These are phyloP conservation scores for Nothocercus julius DNA, from an alignment of 2,113 vertebrate genomes.

Conservation along the genomic window DNA sequence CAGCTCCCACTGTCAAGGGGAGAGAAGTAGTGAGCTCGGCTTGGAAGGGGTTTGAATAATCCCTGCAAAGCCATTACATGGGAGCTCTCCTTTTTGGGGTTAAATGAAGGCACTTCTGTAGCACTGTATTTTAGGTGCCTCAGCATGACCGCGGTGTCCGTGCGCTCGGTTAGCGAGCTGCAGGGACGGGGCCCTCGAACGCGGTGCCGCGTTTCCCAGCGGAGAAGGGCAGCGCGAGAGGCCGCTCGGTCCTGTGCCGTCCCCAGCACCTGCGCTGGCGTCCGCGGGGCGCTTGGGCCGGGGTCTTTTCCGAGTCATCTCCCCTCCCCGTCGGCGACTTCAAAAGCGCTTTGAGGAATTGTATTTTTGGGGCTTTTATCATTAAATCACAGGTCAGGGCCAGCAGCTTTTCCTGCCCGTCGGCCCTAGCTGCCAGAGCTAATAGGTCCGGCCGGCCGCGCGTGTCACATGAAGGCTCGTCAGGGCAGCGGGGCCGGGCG, in stretches of 20 bases:
- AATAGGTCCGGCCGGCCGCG: not conserved
- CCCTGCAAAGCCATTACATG: not conserved
- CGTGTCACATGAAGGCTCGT: not conserved
- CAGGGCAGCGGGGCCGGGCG: rapidly evolving
- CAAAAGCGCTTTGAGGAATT: slow-evolving; percentile 37
- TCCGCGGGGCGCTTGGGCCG: too few species aligned
- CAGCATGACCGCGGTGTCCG: not conserved
- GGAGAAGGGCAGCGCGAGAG: not conserved
- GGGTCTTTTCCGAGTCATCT: not conserved
- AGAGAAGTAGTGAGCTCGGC: not conserved
- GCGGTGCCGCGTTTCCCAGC: not conserved
- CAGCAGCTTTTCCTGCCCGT: slow-evolving; percentile 33
- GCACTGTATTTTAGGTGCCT: not conserved
- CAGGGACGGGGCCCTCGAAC: not conserved
- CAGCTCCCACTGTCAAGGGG: not conserved
- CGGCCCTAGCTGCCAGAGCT: slow-evolving; percentile 46
- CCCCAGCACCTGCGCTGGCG: too few species aligned
- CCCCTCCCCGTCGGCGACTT: rapidly evolving
- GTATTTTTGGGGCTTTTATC: slow-evolving; percentile 14
- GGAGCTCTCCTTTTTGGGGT: not conserved
- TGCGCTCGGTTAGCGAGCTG: not conserved
- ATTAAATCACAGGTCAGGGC: not conserved
- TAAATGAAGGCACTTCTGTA: not conserved
- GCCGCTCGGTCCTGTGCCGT: too few species aligned
- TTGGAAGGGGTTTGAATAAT: not conserved